These are phyloP conservation scores for Petrophora chlorosata DNA, from an alignment of 2,888 invertebrate species.

Conservation along the genomic window DNA sequence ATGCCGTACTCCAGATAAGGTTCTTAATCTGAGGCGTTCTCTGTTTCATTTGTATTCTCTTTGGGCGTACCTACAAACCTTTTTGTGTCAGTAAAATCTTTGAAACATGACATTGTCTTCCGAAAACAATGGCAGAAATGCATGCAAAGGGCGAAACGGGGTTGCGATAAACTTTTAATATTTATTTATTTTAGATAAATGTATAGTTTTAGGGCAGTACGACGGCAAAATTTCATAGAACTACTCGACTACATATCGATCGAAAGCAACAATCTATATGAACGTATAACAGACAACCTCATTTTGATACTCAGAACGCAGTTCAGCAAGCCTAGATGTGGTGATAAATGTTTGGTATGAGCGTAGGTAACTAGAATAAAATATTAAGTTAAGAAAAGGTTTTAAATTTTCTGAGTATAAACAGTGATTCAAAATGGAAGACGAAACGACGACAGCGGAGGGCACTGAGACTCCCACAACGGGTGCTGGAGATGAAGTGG, in stretches of 20 bases:
- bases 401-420: not conserved
- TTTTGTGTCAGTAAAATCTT: too few species aligned
- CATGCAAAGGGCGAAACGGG: not conserved
- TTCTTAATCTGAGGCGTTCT: too few species aligned
- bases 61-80: too few species aligned
- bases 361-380: too few species aligned
- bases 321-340: slow-evolving; percentile 59
- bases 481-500: slow-evolving; percentile 6
- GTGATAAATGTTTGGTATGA: slow-evolving; percentile 65
- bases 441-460: slow-evolving; percentile 21
- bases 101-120: slow-evolving; percentile 1
- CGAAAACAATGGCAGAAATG: slow-evolving; percentile 4
- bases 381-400: not conserved
- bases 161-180: slow-evolving; percentile 5
- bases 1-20: too few species aligned
- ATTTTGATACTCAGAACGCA: slow-evolving; percentile 57
- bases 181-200: slow-evolving; percentile 50
- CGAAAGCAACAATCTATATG: slow-evolving; percentile 61
- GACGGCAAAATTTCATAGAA: slow-evolving; percentile 57
- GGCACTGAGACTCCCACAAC: slow-evolving; percentile 33
- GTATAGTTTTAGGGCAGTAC: slow-evolving; percentile 60
- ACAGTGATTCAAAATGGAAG: slow-evolving; percentile 36
- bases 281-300: slow-evolving; percentile 68
- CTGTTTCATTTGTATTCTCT: too few species aligned
- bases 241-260: slow-evolving; percentile 62